phyloP scores from a whole-genome alignment of 2,888 invertebrate genomes.

The Lapara coniferarum region DNA sequence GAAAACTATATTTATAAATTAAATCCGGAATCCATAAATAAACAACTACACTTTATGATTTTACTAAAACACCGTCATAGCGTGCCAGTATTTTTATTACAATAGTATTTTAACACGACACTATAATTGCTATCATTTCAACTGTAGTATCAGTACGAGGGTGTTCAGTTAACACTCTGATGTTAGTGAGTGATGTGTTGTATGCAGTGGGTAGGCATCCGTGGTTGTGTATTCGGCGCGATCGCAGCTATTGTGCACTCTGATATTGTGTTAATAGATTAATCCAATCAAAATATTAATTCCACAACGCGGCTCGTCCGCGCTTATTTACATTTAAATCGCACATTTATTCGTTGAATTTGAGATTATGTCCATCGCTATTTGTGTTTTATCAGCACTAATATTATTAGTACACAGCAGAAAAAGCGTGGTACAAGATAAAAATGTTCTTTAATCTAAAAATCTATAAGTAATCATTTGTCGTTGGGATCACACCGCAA shows the following conservation, averaged over 20 bases:
- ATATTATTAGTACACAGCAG: constrained; percentile 11
- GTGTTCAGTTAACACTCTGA: constrained; percentile 15
- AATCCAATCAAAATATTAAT: constrained; percentile 82
- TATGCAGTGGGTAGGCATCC: not conserved
- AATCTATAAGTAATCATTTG: constrained; percentile 45
- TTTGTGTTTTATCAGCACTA: constrained; percentile 42
- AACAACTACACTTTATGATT: constrained; percentile 1
- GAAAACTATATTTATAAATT: not conserved
- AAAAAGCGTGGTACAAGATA: constrained; percentile 32
- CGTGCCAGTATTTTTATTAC: constrained; percentile 30
- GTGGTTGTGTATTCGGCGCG: constrained; percentile 38
- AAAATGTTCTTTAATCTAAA: constrained; percentile 43
- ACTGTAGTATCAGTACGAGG: constrained; percentile 6
- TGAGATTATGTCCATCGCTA: constrained; percentile 60
- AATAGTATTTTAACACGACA: constrained; percentile 38
- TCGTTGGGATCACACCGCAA: constrained; percentile 46
- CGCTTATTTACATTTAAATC: constrained; percentile 75
- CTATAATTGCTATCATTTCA: constrained; percentile 32
- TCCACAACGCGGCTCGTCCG: constrained; percentile 67
- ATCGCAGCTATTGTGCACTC: constrained; percentile 62
- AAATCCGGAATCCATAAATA: not conserved
- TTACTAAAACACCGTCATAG: not conserved
- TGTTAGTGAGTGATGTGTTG: constrained; percentile 9
- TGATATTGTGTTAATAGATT: constrained; percentile 79
- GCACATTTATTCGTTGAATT: constrained; percentile 65